Base-by-base conservation (phyloP, 2,797 vertebrate species). In the Tokudaia tokunoshimensis region DNA sequence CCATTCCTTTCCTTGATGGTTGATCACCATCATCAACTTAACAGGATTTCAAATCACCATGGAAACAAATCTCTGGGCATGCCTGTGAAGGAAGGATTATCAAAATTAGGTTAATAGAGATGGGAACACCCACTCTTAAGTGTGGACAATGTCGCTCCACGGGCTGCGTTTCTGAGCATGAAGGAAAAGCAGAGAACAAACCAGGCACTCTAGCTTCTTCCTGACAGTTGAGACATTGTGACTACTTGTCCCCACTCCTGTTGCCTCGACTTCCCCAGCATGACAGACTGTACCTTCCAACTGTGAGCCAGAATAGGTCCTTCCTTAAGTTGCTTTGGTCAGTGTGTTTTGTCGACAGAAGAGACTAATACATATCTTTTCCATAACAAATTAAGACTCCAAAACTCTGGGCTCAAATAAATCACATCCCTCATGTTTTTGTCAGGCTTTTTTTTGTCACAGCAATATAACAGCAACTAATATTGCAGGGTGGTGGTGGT, bases 11-110 rank as follows among this genome's bases (percentile, higher is more conserved):
- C 61, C 13, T 19, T 37, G 15, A 57, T 44, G 70, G 55, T 59
- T 44, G 15, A 59, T 75, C 70, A 44, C 74, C n/a, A 31, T 88
- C 47, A 86, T 17, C 85, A 88, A 74, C 70, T 31, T 88, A 57
- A 88, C 85, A 59, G 67, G 70, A 41, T 75, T 88, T 57, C 70
- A 75, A 75, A 75, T 88, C 85, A 41, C 70, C 85, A 88, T 88
- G 85, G 85, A 74, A 88, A 88, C 67, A 88, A 74, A 57, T 88
- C 67, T 74, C 85, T 88, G 67, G 52, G n/a, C n/a, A 75, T 88
- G 70, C 52, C n/a, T 41, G 67, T 44, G 67, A 88, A 57, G 52
- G 67, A 88, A 57, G 52, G 85, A 88, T 88, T 75, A 88, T 74
- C 52, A 74, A 75, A 88, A 88, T 88, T 74, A 88, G 85, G 85